Evolutionary conservation across 2,888 invertebrate genomes (phyloP).

Genomic region (Macropis europaea): DNA sequence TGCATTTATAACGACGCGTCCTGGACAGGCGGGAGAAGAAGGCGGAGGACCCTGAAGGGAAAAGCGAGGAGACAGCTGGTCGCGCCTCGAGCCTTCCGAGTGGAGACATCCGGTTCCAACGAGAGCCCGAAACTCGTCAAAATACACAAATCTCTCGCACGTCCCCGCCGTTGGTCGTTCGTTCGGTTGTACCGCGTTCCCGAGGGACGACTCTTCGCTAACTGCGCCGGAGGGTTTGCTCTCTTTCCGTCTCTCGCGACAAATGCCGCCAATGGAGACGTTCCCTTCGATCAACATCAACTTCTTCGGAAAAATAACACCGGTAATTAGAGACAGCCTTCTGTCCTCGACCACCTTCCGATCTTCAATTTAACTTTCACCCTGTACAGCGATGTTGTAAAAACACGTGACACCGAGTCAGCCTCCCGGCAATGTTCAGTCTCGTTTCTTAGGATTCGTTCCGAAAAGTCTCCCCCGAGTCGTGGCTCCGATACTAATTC

Average conservation of each 20-base stretch:
- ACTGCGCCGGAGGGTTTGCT: constrained; percentile 34
- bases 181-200: constrained; percentile 26
- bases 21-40: constrained; percentile 21
- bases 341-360: not conserved
- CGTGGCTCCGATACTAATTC: no score
- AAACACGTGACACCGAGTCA: not conserved
- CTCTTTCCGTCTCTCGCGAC: constrained; percentile 37
- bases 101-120: constrained; percentile 75
- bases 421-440: no score
- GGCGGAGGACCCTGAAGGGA: not conserved
- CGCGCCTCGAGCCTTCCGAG: constrained; percentile 69
- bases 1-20: constrained; percentile 62
- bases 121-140: constrained; percentile 75
- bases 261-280: constrained; percentile 46
- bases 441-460: no score
- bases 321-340: constrained; percentile 53
- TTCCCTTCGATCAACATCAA: constrained; percentile 59
- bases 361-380: not conserved
- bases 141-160: constrained; percentile 76
- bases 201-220: constrained; percentile 34
- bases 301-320: constrained; percentile 56
- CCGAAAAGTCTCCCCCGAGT: no score
- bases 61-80: constrained; percentile 71
- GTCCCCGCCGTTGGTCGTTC: constrained; percentile 40
- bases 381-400: not conserved